Base-by-base conservation (phyloP, 2,113 vertebrate genomes). In the Toxostoma redivivum region DNA sequence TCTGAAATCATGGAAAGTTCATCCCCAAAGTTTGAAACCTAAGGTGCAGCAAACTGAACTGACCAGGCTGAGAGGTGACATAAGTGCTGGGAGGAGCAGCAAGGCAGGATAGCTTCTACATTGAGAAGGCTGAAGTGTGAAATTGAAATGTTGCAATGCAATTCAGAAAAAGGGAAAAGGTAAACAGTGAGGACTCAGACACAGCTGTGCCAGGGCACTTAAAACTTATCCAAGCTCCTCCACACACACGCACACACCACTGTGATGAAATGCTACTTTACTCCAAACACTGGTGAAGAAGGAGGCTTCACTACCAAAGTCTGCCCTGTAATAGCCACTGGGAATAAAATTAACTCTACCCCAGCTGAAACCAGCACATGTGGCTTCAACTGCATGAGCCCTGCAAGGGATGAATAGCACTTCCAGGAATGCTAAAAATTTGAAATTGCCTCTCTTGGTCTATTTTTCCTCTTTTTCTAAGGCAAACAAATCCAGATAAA, bases 1-100 rank as follows among this genome's bases (percentile, higher is more conserved):
- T 33, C 62, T 93, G 54, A 91, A 94, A 48, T 87, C 11, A 51
- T 35, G n/a, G 57, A 53, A 77, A 38, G 24, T 27, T 95, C 35
- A 47, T 88, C 53, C 40, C 9, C 12, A 19, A 54, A 74, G 16
- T 74, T 33, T 79, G 77, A 94, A 89, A 84, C 12, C 33, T 45
- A 33, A 82, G 45, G 17, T 56, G 42, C 37, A 83, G 74, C 53
- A 70, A n/a, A 45, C 27, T 60, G 30, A 76, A 35, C 33, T 81
- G 80, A 30, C 58, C 38, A 47, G 47, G 31, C 50, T 81, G 40
- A 42, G 27, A 66, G 25, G 40, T 38, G 54, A 17, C 14, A 3
- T 25, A 56, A 72, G 30, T n/a, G 15, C 23, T 4, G 7, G 50
- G 37, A 7, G 4, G 10, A 60, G 51, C 56, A 74, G 79, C 35